These are phyloP conservation scores for Triops longicaudatus DNA, from an alignment of 1,140 invertebrate species.

Conservation along the genomic window DNA sequence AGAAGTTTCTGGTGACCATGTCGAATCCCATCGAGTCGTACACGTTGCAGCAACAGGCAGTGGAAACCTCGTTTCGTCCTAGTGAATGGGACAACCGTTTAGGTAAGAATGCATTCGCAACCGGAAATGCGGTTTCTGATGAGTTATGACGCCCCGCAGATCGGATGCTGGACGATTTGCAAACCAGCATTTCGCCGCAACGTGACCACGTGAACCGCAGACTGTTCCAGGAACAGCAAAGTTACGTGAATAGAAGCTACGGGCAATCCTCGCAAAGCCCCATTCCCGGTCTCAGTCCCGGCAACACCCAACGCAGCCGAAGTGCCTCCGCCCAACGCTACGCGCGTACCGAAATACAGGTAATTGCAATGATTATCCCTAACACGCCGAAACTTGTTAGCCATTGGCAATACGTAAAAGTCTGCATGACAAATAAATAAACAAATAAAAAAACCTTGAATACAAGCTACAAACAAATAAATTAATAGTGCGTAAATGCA, in stretches of 20 bases:
- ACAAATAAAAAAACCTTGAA: no score
- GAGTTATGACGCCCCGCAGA: conserved; percentile 16
- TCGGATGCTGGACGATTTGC: conserved; percentile 24
- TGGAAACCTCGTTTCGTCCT: not conserved
- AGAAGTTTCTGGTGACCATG: not conserved
- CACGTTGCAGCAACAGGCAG: conserved; percentile 20
- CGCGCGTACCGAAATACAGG: not conserved
- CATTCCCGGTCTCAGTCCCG: not conserved
- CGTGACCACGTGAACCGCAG: conserved; percentile 1
- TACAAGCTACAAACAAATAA: no score
- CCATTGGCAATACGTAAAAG: no score
- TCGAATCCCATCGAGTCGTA: not conserved
- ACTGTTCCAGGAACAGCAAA: not conserved
- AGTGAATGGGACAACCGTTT: conserved; percentile 22
- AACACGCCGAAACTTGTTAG: not conserved
- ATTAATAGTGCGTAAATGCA: no score
- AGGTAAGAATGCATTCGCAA: conserved; percentile 12
- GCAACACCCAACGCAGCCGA: not conserved
- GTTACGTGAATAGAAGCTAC: not conserved
- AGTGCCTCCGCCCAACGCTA: not conserved
- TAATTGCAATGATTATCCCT: not conserved
- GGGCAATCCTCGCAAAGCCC: not conserved
- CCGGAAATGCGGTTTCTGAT: not conserved
- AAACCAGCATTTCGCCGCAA: conserved; percentile 22
- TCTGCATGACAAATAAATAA: no score